Percentiles rank a stretch among this genome's conserved stretches.
Conservation (phyloP, 53 echinoderm and acorn worm genomes). For the Apostichopus leukothele region DNA sequence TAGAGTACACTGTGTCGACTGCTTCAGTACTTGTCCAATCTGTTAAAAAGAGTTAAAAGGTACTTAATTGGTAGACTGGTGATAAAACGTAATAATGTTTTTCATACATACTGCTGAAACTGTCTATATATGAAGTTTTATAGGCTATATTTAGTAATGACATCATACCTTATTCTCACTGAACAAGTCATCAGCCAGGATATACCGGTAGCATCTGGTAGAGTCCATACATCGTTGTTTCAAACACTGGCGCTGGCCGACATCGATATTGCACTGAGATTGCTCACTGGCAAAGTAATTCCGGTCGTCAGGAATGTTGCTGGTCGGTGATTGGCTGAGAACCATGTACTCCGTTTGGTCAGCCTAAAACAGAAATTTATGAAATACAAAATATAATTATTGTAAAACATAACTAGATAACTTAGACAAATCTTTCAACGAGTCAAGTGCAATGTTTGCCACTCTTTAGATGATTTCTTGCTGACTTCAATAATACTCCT, state of each 20-base stretch:
- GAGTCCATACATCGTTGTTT: background rate
- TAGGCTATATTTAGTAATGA: background rate
- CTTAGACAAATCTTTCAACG: too few species aligned
- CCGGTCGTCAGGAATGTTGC: background rate
- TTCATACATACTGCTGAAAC: too few species aligned
- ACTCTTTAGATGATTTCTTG: too few species aligned
- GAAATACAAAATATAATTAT: too few species aligned
- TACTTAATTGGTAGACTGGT: too few species aligned
- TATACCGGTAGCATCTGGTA: background rate
- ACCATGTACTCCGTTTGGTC: background rate
- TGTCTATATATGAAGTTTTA: too few species aligned
- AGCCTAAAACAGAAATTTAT: background rate
- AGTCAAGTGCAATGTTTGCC: too few species aligned
- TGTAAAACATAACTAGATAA: too few species aligned
- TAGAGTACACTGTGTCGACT: background rate
- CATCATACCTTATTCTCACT: background rate
- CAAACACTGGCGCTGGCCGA: background rate
- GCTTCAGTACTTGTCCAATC: background rate
- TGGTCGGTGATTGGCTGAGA: background rate
- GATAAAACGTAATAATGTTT: too few species aligned
- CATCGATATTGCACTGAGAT: background rate
- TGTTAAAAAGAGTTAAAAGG: background rate
- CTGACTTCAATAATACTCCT: too few species aligned
- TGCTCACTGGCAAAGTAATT: background rate
- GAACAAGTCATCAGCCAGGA: background rate